These are phyloP conservation scores for Procambarus clarkii DNA, from an alignment of 1,140 invertebrate genomes.

Conservation along the genomic window DNA sequence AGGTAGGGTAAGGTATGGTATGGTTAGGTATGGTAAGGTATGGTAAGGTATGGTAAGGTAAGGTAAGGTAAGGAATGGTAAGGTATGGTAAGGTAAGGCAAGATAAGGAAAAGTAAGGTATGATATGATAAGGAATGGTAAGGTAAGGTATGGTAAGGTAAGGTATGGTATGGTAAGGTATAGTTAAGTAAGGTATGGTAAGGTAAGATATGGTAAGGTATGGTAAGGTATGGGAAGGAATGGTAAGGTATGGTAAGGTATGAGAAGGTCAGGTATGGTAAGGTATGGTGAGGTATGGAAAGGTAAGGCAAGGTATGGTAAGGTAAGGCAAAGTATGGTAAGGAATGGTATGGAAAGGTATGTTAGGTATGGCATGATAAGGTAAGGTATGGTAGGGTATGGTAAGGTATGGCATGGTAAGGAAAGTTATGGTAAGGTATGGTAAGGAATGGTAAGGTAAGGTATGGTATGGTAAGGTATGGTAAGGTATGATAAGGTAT, in stretches of 20 bases:
- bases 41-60: neutral
- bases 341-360: too few species aligned
- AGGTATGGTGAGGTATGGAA: too few species aligned
- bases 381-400: too few species aligned
- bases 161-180: neutral
- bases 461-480: neutral
- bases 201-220: too few species aligned
- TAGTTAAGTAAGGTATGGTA: neutral
- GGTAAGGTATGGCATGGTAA: neutral
- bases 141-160: slow-evolving; percentile 8
- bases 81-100: neutral
- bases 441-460: slow-evolving; percentile 2
- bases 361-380: too few species aligned
- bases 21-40: neutral
- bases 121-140: neutral
- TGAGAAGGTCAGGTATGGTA: too few species aligned
- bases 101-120: neutral
- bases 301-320: too few species aligned
- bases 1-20: neutral
- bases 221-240: too few species aligned
- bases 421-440: slow-evolving; percentile 8
- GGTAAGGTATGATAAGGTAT: neutral
- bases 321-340: too few species aligned
- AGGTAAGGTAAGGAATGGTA: neutral
- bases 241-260: too few species aligned